Base-by-base conservation (phyloP, 2,888 invertebrate species). In the Argyra leucocephala region DNA sequence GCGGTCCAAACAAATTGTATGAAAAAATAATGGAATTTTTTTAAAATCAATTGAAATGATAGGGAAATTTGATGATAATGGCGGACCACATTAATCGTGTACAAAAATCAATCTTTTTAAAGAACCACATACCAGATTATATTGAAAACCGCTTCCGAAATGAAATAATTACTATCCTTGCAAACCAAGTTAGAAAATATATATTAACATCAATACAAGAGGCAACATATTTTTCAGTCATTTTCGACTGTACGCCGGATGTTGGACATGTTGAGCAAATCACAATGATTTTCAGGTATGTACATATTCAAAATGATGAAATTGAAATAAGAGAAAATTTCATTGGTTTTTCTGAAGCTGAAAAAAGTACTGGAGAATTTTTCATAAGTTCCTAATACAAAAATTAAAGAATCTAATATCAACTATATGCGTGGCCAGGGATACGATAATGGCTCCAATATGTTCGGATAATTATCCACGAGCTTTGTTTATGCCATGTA, bases 91-190 rank as follows among this genome's bases (percentile, higher is more conserved):
- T 57, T 57, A 57, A 57, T 57, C 57, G 22, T 57, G 57, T 57
- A 57, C 57, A 57, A 57, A 57, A 57, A 21, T 57, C 57, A 57
- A 57, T 60, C 64, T 7, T 62, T 60, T 57, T 62, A 18, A 48
- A 62, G 37, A 37, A 37, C 9, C 62, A 37, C 37, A 48, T n/a
- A 12, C 22, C 15, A 62, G 18, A 67, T 22, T 62, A 62, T 62
- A 36, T 62, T n/a, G 36, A 48, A 21, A 37, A 37, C 22, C 31
- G 22, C 22, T 31, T 48, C 36, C 62, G 48, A 23, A 62, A 62
- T 37, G 48, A 48, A 23, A 22, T 62, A 48, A 62, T 62, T 48
- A n/a, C 26, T 48, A 48, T 62, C n/a, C 22, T 37, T 23, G 22
- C 62, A 21, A 48, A 62, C 7, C 36, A 22, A 22, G 22, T 62